A percentile compares a stretch with the other conserved stretches of the same genome.
Conservation (phyloP, 2,113 vertebrate species). For the Pomatorhinus ruficollis region DNA sequence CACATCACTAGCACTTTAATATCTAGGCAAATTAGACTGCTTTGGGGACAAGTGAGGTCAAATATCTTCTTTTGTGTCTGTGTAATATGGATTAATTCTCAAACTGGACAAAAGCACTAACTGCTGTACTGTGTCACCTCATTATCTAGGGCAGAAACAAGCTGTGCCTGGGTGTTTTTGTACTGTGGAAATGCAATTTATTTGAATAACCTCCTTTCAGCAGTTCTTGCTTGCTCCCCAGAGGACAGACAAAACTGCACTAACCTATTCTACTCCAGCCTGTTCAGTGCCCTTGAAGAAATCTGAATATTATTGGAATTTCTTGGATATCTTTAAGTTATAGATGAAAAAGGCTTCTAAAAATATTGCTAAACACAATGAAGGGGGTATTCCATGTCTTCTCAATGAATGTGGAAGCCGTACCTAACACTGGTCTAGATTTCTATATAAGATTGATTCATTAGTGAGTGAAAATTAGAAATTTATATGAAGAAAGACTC, state of each 20-base stretch:
- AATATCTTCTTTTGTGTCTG: slow-evolving; percentile 64
- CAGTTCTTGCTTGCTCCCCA: background rate
- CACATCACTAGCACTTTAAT: slow-evolving; percentile 43
- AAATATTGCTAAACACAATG: background rate
- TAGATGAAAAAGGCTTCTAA: background rate
- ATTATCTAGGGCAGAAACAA: slow-evolving; percentile 20
- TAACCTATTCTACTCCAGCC: background rate
- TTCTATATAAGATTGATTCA: background rate
- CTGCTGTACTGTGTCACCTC: slow-evolving; percentile 31
- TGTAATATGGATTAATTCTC: slow-evolving; percentile 64
- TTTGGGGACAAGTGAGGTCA: slow-evolving; percentile 65
- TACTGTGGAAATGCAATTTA: slow-evolving; percentile 17
- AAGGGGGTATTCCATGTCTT: background rate
- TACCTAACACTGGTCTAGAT: background rate
- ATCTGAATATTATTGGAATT: background rate
- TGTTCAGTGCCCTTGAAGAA: background rate
- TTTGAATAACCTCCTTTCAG: slow-evolving; percentile 35
- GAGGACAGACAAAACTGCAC: slow-evolving; percentile 5
- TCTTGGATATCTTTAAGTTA: background rate
- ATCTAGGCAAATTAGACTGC: slow-evolving; percentile 68
- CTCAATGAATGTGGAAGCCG: background rate
- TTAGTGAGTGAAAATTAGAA: background rate
- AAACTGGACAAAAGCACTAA: slow-evolving; percentile 40
- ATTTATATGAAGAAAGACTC: background rate
- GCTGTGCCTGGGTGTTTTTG: background rate